Percentiles rank a stretch among this genome's conserved stretches.
These are phyloP conservation scores for Zygothrica quintamaculata DNA, from an alignment of 2,888 invertebrate genomes.

Conservation along the genomic window DNA sequence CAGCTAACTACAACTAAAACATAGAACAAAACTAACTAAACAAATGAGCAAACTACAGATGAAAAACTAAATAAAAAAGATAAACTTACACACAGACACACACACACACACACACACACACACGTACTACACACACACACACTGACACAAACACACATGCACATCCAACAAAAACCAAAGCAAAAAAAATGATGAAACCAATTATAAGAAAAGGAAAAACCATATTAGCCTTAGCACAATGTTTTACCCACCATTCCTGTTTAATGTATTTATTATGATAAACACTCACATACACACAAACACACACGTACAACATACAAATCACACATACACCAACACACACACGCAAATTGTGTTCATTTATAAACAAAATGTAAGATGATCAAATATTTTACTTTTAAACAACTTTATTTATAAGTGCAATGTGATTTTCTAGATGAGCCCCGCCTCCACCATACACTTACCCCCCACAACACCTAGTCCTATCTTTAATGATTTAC, in stretches of 20 bases:
- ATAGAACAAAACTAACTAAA: constrained; percentile 46
- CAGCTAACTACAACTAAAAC: constrained; percentile 42
- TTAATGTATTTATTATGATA: constrained; percentile 69
- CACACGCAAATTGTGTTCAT: constrained; percentile 72
- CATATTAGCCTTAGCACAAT: constrained; percentile 79
- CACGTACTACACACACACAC: no score
- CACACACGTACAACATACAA: constrained; percentile 23
- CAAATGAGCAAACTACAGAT: constrained; percentile 27
- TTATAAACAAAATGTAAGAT: constrained; percentile 40
- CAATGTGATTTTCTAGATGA: constrained; percentile 61
- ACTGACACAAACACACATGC: constrained; percentile 20
- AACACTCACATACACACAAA: constrained; percentile 41
- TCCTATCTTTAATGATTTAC: no score
- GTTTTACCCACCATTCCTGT: constrained; percentile 78
- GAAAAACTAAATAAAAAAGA: constrained; percentile 27
- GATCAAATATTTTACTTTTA: constrained; percentile 27
- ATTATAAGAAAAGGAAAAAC: constrained; percentile 45
- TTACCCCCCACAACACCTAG: constrained; percentile 5
- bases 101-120: constrained; percentile 37
- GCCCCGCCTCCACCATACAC: neutral
- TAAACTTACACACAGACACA: constrained; percentile 33
- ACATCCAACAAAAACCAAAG: constrained; percentile 51
- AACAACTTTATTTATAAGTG: constrained; percentile 65
- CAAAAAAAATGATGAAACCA: constrained; percentile 27
- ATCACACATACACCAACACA: constrained; percentile 32